These are phyloP conservation scores for Herpetotheres cachinnans DNA, from an alignment of 2,113 vertebrate genomes.

Conservation along the genomic window DNA sequence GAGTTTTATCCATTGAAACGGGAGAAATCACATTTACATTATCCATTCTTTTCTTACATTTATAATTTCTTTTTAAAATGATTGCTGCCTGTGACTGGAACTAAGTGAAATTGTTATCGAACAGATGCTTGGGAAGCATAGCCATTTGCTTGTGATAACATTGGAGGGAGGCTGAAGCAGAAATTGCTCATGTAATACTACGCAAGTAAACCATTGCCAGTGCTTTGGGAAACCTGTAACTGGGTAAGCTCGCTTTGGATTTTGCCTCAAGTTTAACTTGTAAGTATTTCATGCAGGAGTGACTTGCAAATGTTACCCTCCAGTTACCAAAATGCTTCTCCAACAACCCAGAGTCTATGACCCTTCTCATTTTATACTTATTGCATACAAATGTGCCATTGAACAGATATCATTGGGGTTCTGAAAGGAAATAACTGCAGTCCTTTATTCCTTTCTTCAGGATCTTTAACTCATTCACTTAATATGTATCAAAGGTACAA, in stretches of 20 bases:
- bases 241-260: background rate
- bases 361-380: background rate
- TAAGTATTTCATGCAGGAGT: background rate
- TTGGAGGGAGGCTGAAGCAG: background rate
- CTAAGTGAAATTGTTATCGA: background rate
- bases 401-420: background rate
- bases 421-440: background rate
- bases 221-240: background rate
- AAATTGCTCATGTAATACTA: background rate
- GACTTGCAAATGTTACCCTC: background rate
- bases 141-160: background rate
- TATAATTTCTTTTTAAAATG: background rate
- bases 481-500: background rate
- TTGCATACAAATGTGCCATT: background rate
- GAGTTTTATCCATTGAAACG: background rate
- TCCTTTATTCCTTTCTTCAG: background rate
- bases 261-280: background rate
- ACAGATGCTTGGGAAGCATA: background rate
- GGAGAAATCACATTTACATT: background rate
- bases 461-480: background rate
- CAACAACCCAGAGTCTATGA: background rate
- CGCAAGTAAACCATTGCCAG: background rate
- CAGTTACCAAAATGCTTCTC: background rate
- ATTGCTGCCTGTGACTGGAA: background rate
- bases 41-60: background rate